Evolutionary conservation across 2,113 vertebrate genomes (phyloP), one percentile per base, ranked within the genome.

Genomic region (Lethenteron reissneri): DNA sequence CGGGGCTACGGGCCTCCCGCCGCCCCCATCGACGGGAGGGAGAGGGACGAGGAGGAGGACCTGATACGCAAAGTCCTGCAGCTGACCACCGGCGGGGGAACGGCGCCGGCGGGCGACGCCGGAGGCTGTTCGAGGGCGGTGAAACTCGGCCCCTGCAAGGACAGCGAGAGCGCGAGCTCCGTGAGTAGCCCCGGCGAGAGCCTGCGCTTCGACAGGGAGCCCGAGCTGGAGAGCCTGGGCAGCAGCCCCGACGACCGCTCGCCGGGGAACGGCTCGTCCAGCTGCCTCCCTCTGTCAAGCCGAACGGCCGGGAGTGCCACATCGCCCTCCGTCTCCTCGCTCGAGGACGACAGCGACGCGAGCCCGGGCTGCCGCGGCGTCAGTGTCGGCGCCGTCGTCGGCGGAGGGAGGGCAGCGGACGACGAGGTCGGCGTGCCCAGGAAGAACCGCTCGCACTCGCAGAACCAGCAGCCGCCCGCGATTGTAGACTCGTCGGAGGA

Each of bases 401-500:
- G 41, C 41, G 41, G 41, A 41, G 41, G 41, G 41, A 41, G 41
- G 41, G 41, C 41, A 41, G 83, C 87, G 69, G 82, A 97, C 2
- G 94, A 95, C 58, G 92, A 96, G 68, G 94, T 90, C 10, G 96
- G 97, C 71, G 90, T 96, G 77, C 94, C 97, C 77, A 88, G 92
- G 74, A 99, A 99, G 75, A 91, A 91, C 74, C 84, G 94, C 41
- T 92, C 96, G 79, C 87, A 92, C 57, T 89, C 92, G 0, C 94
- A 97, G 0, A 91, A 92, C 3, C 94, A 92, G 70, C 81, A 97
- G 73, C 80, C 97, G 70, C 94, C 94, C 72, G 97, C 94, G 58
- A 99, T 99, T 9, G 94, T 97, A 76, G 94, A 99, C 75, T 99
- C 94, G 0, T 99, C 94, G 77, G 92, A 99, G 76, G 94, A 99